These are phyloP conservation scores for Mus caroli DNA, from an alignment of 2,797 vertebrate species.

Conservation along the genomic window DNA sequence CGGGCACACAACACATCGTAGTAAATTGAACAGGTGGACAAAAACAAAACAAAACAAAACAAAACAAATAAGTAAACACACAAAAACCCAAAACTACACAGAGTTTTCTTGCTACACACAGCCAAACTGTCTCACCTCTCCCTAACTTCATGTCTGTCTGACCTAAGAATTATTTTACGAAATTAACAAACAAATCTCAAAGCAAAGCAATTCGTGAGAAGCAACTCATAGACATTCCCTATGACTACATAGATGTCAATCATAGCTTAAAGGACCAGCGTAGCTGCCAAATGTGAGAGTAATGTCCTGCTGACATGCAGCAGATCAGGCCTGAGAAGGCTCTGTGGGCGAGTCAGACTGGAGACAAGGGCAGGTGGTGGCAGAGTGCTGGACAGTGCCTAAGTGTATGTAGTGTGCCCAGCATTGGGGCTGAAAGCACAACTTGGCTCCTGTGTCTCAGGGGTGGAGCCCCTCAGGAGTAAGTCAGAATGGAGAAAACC, in stretches of 20 bases:
- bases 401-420: fast-evolving
- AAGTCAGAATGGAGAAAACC: neutral
- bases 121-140: neutral
- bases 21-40: neutral
- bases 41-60: neutral
- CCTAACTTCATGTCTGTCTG: slow-evolving; percentile 29
- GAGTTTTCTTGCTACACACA: neutral
- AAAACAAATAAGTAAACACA: neutral
- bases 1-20: neutral
- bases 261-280: neutral
- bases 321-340: neutral
- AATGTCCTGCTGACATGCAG: neutral
- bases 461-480: neutral
- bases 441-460: neutral
- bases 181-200: slow-evolving; percentile 44
- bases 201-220: slow-evolving; percentile 54
- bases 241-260: slow-evolving; percentile 26
- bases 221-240: neutral
- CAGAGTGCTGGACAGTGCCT: neutral
- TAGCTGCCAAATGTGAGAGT: neutral
- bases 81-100: neutral
- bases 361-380: neutral
- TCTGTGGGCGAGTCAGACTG: neutral
- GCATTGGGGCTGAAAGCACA: neutral
- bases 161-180: slow-evolving; percentile 64